These are phyloP conservation scores for Tetrax tetrax DNA, from an alignment of 2,113 vertebrate genomes.

Conservation along the genomic window DNA sequence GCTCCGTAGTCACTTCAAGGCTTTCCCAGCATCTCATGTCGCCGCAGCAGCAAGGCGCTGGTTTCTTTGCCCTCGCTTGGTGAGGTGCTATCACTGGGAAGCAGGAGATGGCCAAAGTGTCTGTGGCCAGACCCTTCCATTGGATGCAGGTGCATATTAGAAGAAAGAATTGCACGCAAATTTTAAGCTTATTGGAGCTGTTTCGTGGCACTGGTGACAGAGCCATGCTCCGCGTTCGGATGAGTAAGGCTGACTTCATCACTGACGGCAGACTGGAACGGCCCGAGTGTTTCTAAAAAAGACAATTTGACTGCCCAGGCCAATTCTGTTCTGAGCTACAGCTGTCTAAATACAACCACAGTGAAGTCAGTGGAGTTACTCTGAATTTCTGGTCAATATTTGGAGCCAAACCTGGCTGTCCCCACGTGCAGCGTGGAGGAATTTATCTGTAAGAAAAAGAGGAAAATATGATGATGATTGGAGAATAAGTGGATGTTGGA, in stretches of 20 bases:
- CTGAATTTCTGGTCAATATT: not conserved
- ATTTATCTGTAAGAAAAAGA: constrained; percentile 36
- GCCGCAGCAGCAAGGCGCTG: not conserved
- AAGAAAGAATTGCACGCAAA: fast-evolving
- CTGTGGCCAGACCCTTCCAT: not conserved
- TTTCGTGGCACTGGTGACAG: not conserved
- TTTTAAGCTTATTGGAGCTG: not conserved
- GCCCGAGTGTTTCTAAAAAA: not conserved
- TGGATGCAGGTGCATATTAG: not conserved
- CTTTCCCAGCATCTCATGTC: not conserved
- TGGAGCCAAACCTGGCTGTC: not conserved
- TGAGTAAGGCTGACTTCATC: not conserved
- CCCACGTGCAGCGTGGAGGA: not conserved
- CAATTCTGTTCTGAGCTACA: not conserved
- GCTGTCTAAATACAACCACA: not conserved
- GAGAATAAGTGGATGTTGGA: constrained; percentile 12
- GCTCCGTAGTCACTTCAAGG: not conserved
- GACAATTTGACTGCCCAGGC: not conserved
- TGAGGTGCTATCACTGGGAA: not conserved
- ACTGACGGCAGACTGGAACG: not conserved
- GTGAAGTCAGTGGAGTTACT: not conserved
- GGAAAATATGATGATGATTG: constrained; percentile 46
- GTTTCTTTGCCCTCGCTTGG: not conserved
- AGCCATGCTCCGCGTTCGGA: fast-evolving
- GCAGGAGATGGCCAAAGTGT: not conserved